These are phyloP conservation scores for Megalops atlanticus DNA, from an alignment of 2,113 vertebrate species.

Conservation along the genomic window DNA sequence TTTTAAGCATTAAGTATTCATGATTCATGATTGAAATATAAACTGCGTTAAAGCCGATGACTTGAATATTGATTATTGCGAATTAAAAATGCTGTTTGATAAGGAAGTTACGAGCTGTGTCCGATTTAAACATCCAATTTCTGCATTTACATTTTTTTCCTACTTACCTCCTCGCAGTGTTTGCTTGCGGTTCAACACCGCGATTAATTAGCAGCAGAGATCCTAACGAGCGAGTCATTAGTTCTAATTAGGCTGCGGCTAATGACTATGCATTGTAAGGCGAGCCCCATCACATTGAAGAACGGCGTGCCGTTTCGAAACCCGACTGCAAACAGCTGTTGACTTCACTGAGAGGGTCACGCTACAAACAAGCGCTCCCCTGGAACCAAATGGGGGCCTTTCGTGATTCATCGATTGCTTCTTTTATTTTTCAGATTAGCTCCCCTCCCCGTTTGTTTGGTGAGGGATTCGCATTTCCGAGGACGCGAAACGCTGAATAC, in stretches of 20 bases:
- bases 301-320: slow-evolving; percentile 48
- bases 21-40: slow-evolving; percentile 89
- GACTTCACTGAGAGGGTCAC: slow-evolving; percentile 58
- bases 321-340: slow-evolving; percentile 66
- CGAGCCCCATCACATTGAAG: slow-evolving; percentile 63
- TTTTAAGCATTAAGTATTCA: slow-evolving; percentile 90
- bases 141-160: slow-evolving; percentile 63
- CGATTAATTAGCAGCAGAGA: slow-evolving; percentile 86
- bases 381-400: slow-evolving; percentile 24
- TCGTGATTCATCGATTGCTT: slow-evolving; percentile 7
- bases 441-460: not conserved
- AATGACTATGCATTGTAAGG: slow-evolving; percentile 84
- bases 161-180: slow-evolving; percentile 52
- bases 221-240: slow-evolving; percentile 84
- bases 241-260: slow-evolving; percentile 89
- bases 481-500: not conserved
- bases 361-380: slow-evolving; percentile 56
- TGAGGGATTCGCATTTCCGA: not conserved
- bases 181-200: slow-evolving; percentile 55
- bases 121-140: slow-evolving; percentile 68
- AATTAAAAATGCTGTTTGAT: slow-evolving; percentile 95
- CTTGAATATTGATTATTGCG: slow-evolving; percentile 95
- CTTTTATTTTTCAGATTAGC: not conserved
- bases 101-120: slow-evolving; percentile 58
- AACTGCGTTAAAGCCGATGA: slow-evolving; percentile 70